Percentiles rank a stretch among this genome's conserved stretches.
These are phyloP conservation scores for Pemphredon lugubris DNA, from an alignment of 2,888 invertebrate genomes.

Conservation along the genomic window DNA sequence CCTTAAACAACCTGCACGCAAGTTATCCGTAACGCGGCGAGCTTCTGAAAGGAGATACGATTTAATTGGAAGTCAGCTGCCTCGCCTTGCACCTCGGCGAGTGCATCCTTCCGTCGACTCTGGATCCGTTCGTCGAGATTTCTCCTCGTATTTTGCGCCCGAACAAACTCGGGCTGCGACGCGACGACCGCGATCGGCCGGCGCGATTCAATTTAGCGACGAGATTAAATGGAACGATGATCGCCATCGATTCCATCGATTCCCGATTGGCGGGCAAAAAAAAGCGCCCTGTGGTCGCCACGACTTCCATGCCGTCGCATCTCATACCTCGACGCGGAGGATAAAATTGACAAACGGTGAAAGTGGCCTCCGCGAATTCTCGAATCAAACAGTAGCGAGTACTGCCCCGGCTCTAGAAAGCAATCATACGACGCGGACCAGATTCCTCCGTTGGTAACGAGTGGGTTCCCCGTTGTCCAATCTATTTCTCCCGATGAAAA, in stretches of 20 bases:
- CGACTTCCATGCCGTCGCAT: too few relatives aligned
- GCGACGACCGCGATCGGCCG: too few relatives aligned
- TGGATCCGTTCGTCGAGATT: neutral
- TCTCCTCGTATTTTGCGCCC: neutral
- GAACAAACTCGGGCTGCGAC: too few relatives aligned
- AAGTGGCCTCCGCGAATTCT: slow-evolving; percentile 55
- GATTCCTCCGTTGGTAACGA: slow-evolving; percentile 39
- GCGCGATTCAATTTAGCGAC: too few relatives aligned
- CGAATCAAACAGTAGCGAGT: slow-evolving; percentile 42
- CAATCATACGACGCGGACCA: slow-evolving; percentile 42
- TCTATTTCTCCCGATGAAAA: slow-evolving; percentile 43
- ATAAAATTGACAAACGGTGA: slow-evolving; percentile 47
- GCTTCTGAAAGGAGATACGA: slow-evolving; percentile 59
- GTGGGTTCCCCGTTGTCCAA: slow-evolving; percentile 50
- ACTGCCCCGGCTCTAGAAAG: slow-evolving; percentile 46
- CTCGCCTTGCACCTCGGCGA: slow-evolving; percentile 63
- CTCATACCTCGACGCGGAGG: neutral
- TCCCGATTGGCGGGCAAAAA: neutral
- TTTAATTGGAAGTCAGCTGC: slow-evolving; percentile 66
- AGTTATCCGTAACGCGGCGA: slow-evolving; percentile 53
- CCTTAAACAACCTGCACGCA: slow-evolving; percentile 51
- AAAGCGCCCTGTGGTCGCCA: too few relatives aligned
- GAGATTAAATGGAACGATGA: neutral
- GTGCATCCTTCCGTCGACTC: slow-evolving; percentile 47
- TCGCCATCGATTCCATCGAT: neutral